phyloP scores from a whole-genome alignment of 2,113 vertebrate species.

The Dryoscopus gambensis region DNA sequence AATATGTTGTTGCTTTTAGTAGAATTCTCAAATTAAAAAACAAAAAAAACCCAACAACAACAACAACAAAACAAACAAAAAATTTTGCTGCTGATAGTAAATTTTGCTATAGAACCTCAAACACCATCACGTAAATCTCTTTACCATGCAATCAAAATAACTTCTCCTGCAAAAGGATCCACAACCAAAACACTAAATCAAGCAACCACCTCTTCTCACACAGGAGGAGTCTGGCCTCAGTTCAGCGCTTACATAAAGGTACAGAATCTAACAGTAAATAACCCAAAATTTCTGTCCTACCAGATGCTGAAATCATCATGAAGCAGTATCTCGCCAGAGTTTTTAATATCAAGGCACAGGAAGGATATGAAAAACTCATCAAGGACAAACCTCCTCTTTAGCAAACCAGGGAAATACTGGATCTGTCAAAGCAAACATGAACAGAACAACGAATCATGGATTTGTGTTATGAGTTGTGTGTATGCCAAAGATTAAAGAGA shows the following conservation, averaged over 20 bases:
- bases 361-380: not conserved
- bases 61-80: not conserved
- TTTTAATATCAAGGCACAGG: not conserved
- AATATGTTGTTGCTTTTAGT: not conserved
- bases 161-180: not conserved
- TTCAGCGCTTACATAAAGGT: not conserved
- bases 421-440: not conserved
- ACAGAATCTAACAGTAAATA: not conserved
- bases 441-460: not conserved
- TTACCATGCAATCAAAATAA: not conserved
- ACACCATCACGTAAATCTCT: not conserved
- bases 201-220: not conserved
- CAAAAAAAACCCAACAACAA: no score
- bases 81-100: not conserved
- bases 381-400: not conserved
- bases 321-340: not conserved
- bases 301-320: not conserved
- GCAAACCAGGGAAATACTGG: not conserved
- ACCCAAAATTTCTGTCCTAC: not conserved
- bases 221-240: not conserved
- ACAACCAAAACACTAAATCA: conserved; percentile 7
- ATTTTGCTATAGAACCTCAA: not conserved
- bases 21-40: not conserved
- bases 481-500: not conserved
- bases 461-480: not conserved